A percentile compares a stretch with the other conserved stretches of the same genome.
These are phyloP conservation scores for Castor canadensis DNA, from an alignment of 2,113 vertebrate genomes.

Conservation along the genomic window DNA sequence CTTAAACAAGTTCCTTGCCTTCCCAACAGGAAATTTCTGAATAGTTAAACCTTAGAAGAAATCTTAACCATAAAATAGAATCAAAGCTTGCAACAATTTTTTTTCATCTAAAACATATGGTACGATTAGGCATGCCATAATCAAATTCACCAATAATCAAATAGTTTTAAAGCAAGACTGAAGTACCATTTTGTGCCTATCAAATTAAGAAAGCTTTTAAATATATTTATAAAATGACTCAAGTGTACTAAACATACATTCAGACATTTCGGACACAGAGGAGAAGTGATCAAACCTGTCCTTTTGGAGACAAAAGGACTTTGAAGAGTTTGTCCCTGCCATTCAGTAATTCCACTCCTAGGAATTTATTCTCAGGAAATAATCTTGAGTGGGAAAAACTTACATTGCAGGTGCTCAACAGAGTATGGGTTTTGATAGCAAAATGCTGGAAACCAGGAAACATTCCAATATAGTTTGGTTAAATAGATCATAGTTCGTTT, in stretches of 20 bases:
- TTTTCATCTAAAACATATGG: background rate
- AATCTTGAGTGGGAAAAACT: background rate
- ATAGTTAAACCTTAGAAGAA: constrained; percentile 24
- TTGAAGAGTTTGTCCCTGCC: background rate
- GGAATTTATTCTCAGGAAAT: constrained; percentile 26
- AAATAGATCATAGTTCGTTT: background rate
- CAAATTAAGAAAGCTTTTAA: background rate
- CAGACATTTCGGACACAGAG: constrained; percentile 14
- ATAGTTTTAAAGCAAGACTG: constrained; percentile 16
- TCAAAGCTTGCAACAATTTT: background rate
- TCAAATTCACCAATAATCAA: background rate
- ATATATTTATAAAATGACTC: background rate
- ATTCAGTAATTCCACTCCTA: background rate
- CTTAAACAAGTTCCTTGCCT: background rate
- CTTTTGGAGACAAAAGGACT: background rate
- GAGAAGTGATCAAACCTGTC: background rate
- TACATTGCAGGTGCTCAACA: background rate
- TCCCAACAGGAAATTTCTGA: background rate
- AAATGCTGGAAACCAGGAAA: background rate
- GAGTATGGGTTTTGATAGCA: background rate
- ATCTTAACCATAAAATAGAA: constrained; percentile 30
- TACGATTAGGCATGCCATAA: background rate
- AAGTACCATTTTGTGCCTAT: background rate
- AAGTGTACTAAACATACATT: background rate
- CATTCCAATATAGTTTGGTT: background rate